Base-by-base conservation (phyloP, 2,797 vertebrate species). In the Spondyliosoma cantharus region DNA sequence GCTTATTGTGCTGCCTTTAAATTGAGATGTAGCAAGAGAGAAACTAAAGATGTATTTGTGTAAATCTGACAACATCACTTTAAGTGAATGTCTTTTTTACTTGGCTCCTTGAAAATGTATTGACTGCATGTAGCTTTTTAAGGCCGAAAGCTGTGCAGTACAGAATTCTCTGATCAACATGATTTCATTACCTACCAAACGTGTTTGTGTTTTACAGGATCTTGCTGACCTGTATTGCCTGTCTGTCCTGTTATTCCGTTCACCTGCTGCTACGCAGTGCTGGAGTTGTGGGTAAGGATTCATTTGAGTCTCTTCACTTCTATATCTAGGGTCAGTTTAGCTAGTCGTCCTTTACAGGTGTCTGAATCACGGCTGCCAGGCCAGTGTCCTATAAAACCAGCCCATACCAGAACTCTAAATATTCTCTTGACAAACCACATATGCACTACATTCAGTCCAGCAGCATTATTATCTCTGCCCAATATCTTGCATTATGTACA, bases 191-290 rank as follows among this genome's bases (percentile, higher is more conserved):
- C 17, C 16, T 49, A 16, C 13, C 12, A 4, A 15, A 8, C 17
- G 19, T 72, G 7, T 69, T 20, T 84, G 52, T 86, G 48, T 83
- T 70, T 48, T 54, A 0, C 85, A 97, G 96, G 84, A 78, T 93
- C 72, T 87, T 97, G 71, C 80, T 97, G 85, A 92, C 94, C 1
- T 94, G 90, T 78, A 97, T 97, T 1, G 96, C 96, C 5, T 80
- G 94, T 58, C 88, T 97, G 59, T 97, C 96, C 22, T 93, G 95
- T 20, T 97, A 97, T 65, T 97, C 97, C 65, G 86, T 97, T 76
- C 96, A 97, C 72, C 93, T 97, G 61, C 93, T 97, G 72, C 94
- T 97, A 17, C 93, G 93, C 53, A 96, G 95, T 29, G 95, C 96
- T 19, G 96, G 95, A 58, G 93, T 97, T 78, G 95, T 97, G 12